Evolutionary conservation across 2,888 invertebrate species (phyloP).

Genomic region (Chrysolina oricalcia): DNA sequence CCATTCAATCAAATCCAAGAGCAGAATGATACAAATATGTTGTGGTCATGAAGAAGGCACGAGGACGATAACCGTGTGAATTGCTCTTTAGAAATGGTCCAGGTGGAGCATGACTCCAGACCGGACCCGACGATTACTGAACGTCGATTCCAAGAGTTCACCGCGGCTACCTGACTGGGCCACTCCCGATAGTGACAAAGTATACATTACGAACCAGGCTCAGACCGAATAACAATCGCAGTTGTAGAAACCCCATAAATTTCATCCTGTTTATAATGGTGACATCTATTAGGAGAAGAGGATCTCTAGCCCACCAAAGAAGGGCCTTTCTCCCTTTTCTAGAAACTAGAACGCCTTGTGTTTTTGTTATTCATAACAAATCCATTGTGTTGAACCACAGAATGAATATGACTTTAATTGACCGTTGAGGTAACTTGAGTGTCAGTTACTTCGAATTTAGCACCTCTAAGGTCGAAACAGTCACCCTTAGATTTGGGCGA

Average conservation of each 20-base stretch:
- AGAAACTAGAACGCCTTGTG: slow-evolving; percentile 55
- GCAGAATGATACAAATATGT: slow-evolving; percentile 55
- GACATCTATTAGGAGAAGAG: slow-evolving; percentile 62
- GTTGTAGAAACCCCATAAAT: slow-evolving; percentile 45
- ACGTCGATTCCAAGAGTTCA: neutral
- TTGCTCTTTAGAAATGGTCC: slow-evolving; percentile 62
- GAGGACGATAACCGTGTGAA: slow-evolving; percentile 63
- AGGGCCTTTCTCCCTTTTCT: slow-evolving; percentile 51
- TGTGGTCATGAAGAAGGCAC: slow-evolving; percentile 59
- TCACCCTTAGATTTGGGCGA: neutral
- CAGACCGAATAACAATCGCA: slow-evolving; percentile 59
- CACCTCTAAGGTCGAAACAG: slow-evolving; percentile 44
- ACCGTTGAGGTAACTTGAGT: slow-evolving; percentile 63
- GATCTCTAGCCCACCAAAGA: slow-evolving; percentile 58
- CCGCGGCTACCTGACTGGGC: neutral
- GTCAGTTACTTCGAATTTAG: slow-evolving; percentile 54
- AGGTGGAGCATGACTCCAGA: slow-evolving; percentile 63
- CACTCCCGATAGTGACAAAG: slow-evolving; percentile 56
- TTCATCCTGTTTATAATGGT: slow-evolving; percentile 56
- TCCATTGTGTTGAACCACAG: slow-evolving; percentile 65
- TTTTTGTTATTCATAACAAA: slow-evolving; percentile 60
- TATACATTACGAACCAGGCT: slow-evolving; percentile 56
- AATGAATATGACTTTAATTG: slow-evolving; percentile 68
- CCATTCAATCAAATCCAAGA: slow-evolving; percentile 60
- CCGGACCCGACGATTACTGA: slow-evolving; percentile 48